phyloP scores from a whole-genome alignment of 2,888 invertebrate species.

The Oxystoma pomonae region DNA sequence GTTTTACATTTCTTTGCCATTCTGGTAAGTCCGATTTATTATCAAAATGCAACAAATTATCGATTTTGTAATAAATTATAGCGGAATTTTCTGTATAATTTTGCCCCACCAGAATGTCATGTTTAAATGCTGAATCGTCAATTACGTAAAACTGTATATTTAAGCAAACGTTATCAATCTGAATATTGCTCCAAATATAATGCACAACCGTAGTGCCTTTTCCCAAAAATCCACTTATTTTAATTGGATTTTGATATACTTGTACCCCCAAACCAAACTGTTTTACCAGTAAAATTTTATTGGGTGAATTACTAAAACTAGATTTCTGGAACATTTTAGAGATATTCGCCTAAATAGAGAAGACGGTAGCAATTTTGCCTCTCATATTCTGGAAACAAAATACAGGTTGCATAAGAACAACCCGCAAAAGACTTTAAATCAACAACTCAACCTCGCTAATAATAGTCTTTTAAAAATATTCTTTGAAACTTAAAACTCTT shows the following conservation, averaged over 20 bases:
- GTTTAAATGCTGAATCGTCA: not conserved
- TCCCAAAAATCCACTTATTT: not conserved
- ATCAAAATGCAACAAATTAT: slow-evolving; percentile 5
- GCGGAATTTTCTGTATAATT: slow-evolving; percentile 1
- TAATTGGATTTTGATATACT: not conserved
- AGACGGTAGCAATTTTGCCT: too few species aligned
- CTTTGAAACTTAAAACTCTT: too few species aligned
- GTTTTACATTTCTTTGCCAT: slow-evolving; percentile 2
- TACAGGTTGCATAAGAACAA: too few species aligned
- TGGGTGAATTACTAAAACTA: too few species aligned
- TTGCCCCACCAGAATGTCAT: slow-evolving; percentile 4
- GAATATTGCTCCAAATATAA: not conserved
- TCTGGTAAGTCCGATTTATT: slow-evolving; percentile 1
- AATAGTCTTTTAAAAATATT: too few species aligned
- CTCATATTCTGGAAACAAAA: too few species aligned
- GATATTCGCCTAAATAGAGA: too few species aligned
- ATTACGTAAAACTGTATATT: not conserved
- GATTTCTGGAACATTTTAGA: too few species aligned
- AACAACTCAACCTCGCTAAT: too few species aligned
- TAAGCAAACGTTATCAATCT: not conserved
- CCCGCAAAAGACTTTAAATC: too few species aligned
- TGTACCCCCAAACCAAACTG: not conserved
- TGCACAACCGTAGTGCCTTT: not conserved
- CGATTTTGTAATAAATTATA: not conserved
- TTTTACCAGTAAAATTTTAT: not conserved